phyloP scores from a whole-genome alignment of 2,113 vertebrate species.

The Sisor rabdophorus region DNA sequence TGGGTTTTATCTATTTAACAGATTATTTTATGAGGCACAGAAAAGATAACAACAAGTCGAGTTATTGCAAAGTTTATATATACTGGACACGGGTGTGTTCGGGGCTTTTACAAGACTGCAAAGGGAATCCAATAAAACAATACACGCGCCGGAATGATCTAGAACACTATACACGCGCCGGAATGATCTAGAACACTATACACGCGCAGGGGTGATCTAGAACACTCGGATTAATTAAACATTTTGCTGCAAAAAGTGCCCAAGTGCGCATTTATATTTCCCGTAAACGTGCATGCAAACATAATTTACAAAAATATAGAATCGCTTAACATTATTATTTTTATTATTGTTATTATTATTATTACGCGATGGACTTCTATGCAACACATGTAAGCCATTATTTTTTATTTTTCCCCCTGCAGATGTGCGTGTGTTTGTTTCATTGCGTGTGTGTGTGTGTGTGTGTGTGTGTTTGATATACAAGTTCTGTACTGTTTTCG shows the following conservation, averaged over 20 bases:
- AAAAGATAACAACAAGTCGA: slow-evolving; percentile 35
- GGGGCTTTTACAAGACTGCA: slow-evolving; percentile 43
- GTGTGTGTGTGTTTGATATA: not conserved
- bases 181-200: slow-evolving; percentile 31
- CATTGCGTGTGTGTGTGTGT: not conserved
- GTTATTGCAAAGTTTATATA: slow-evolving; percentile 32
- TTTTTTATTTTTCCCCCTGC: too few species aligned
- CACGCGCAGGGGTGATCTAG: slow-evolving; percentile 29
- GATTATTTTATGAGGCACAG: slow-evolving; percentile 30
- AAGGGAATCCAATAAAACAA: slow-evolving; percentile 44
- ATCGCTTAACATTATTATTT: not conserved
- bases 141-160: slow-evolving; percentile 30
- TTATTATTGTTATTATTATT: not conserved
- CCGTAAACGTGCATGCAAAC: too few species aligned
- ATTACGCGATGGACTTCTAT: not conserved
- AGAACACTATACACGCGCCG: slow-evolving; percentile 34
- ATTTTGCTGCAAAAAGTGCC: not conserved
- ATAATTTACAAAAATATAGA: too few species aligned
- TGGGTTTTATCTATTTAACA: too few species aligned
- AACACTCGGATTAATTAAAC: not conserved
- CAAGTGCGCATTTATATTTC: too few species aligned
- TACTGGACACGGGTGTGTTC: slow-evolving; percentile 4
- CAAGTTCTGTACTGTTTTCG: not conserved
- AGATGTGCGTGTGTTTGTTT: not conserved
- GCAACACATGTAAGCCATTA: not conserved